phyloP scores from a whole-genome alignment of 2,113 vertebrate genomes.

The Talpa occidentalis region DNA sequence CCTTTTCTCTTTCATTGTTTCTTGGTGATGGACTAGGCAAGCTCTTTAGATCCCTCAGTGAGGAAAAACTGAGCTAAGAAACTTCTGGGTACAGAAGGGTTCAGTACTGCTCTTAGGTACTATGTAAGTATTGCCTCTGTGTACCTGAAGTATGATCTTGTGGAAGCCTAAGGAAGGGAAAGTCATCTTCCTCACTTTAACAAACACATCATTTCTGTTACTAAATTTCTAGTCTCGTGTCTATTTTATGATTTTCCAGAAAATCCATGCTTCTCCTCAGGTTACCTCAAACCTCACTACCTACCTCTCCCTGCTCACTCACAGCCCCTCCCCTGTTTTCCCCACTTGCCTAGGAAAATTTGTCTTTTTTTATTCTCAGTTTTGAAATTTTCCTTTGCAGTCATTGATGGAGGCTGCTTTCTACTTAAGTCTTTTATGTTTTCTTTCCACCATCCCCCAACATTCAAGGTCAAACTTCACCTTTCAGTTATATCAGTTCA shows the following conservation, averaged over 20 bases:
- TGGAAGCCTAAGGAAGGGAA: background rate
- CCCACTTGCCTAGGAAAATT: background rate
- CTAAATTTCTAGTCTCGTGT: background rate
- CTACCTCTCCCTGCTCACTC: background rate
- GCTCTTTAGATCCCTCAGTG: background rate
- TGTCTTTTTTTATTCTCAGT: constrained; percentile 14
- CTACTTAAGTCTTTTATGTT: constrained; percentile 9
- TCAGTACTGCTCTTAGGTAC: background rate
- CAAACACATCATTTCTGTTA: background rate
- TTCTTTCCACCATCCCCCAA: background rate
- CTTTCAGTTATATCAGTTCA: constrained; percentile 8
- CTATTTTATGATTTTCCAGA: background rate
- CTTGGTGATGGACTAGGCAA: background rate
- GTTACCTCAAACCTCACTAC: background rate
- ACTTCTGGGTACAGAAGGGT: background rate
- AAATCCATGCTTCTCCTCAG: background rate
- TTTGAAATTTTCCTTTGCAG: constrained; percentile 51
- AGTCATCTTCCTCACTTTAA: background rate
- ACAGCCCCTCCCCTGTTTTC: background rate
- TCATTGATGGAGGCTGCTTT: background rate
- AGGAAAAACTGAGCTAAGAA: background rate
- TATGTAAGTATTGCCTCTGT: background rate
- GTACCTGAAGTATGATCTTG: background rate
- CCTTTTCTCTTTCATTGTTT: background rate
- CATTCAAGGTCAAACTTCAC: background rate